Evolutionary conservation across 2,797 vertebrate genomes (phyloP).

Genomic region (Acanthis flammea): DNA sequence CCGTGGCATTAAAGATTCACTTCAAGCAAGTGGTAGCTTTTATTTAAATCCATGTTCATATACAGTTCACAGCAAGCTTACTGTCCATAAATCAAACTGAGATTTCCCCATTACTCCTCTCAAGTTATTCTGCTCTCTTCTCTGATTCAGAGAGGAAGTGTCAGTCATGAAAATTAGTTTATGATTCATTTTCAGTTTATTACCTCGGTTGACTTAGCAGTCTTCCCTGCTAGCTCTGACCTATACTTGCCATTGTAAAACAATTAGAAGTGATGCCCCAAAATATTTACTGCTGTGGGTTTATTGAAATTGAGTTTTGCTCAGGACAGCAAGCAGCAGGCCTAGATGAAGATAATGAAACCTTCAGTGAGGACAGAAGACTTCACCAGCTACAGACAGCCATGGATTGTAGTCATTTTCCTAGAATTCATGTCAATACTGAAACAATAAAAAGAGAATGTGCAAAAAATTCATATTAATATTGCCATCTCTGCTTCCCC

Average conservation of each 20-base stretch:
- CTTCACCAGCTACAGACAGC: not conserved
- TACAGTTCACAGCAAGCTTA: not conserved
- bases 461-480: not conserved
- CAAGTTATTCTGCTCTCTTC: not conserved
- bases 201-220: not conserved
- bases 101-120: not conserved
- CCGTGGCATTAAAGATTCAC: not conserved
- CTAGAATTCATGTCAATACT: not conserved
- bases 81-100: not conserved
- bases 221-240: not conserved
- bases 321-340: not conserved
- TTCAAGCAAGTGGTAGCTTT: not conserved
- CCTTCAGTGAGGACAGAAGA: not conserved
- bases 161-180: conserved; percentile 1
- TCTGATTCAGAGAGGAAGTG: not conserved
- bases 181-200: conserved; percentile 35
- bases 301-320: not conserved
- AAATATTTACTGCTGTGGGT: not conserved
- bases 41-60: not conserved
- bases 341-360: not conserved
- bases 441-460: not conserved
- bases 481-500: not conserved
- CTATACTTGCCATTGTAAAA: not conserved
- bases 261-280: not conserved
- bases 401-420: not conserved